phyloP scores from a whole-genome alignment of 2,113 vertebrate genomes.

The Elachura formosa region DNA sequence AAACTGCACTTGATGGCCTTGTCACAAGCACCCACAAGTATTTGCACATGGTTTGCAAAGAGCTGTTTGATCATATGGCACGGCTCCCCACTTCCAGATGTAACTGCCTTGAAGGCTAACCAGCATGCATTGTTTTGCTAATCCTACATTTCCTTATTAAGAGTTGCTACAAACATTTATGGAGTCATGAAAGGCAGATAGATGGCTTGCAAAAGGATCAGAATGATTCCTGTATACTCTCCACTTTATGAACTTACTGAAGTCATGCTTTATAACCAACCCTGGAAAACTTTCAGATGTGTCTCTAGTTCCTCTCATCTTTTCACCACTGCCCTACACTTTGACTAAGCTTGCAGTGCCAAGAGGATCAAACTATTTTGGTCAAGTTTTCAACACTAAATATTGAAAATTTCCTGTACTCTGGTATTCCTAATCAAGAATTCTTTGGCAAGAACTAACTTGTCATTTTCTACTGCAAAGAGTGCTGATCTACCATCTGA shows the following conservation, averaged over 20 bases:
- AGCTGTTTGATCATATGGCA: not conserved
- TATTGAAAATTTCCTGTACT: conserved; percentile 9
- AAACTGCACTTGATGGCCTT: not conserved
- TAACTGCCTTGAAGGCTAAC: not conserved
- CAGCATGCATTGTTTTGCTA: not conserved
- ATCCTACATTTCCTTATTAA: conserved; percentile 56
- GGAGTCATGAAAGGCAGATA: conserved; percentile 44
- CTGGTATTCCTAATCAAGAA: not conserved
- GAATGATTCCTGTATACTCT: not conserved
- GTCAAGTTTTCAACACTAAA: conserved; percentile 12
- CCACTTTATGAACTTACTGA: not conserved
- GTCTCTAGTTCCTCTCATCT: not conserved
- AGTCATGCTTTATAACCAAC: not conserved
- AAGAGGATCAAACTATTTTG: not conserved
- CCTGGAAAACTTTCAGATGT: not conserved
- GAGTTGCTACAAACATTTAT: conserved; percentile 18
- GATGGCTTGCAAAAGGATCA: not conserved
- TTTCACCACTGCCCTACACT: not conserved
- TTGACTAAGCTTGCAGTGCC: not conserved
- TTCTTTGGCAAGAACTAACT: conserved; percentile 4
- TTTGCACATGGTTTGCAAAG: not conserved
- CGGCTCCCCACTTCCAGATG: conserved; percentile 18
- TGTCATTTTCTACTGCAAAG: not conserved
- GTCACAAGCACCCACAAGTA: not conserved
- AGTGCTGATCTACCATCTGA: conserved; percentile 11